Percentiles rank a stretch among this genome's conserved stretches.
Evolutionary conservation across 2,888 invertebrate genomes (phyloP).

Genomic region (Enchytraeus crypticus): DNA sequence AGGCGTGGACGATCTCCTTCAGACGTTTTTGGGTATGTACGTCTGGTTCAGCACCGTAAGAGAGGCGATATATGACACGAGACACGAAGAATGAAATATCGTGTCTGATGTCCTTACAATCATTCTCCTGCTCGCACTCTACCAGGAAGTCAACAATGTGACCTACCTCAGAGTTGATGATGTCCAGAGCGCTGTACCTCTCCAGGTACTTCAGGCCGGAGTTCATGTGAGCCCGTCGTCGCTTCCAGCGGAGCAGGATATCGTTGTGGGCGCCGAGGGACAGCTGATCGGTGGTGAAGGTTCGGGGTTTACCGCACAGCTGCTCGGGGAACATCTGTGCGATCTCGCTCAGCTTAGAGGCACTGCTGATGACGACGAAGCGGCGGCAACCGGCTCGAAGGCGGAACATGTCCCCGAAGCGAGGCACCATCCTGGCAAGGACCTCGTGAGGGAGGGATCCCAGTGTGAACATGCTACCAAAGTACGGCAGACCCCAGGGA

Average conservation of each 20-base stretch:
- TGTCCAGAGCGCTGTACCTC: conserved; percentile 2
- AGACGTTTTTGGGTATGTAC: not conserved
- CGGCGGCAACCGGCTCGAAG: conserved; percentile 5
- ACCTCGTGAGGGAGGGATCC: conserved; percentile 5
- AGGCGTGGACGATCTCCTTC: conserved; percentile 1
- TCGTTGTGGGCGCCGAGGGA: conserved; percentile 12
- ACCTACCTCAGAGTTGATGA: conserved; percentile 4
- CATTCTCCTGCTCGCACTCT: not conserved
- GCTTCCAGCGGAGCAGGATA: conserved; percentile 9
- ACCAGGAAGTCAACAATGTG: conserved; percentile 1
- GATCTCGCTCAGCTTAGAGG: not conserved
- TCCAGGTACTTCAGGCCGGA: conserved; percentile 13
- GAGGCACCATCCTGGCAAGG: conserved; percentile 4
- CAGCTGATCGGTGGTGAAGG: conserved; percentile 8
- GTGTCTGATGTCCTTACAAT: conserved; percentile 1
- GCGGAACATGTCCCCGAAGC: conserved; percentile 4
- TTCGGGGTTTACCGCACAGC: conserved; percentile 9
- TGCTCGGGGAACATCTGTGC: conserved; percentile 8
- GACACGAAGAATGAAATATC: conserved; percentile 8
- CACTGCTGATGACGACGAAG: conserved; percentile 7
- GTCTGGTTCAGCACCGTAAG: conserved; percentile 6
- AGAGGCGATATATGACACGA: conserved; percentile 5
- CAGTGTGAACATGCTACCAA: conserved; percentile 5
- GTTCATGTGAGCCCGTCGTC: conserved; percentile 11
- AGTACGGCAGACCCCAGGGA: not conserved